phyloP scores from a whole-genome alignment of 2,797 vertebrate species.

The Cyprinella venusta region DNA sequence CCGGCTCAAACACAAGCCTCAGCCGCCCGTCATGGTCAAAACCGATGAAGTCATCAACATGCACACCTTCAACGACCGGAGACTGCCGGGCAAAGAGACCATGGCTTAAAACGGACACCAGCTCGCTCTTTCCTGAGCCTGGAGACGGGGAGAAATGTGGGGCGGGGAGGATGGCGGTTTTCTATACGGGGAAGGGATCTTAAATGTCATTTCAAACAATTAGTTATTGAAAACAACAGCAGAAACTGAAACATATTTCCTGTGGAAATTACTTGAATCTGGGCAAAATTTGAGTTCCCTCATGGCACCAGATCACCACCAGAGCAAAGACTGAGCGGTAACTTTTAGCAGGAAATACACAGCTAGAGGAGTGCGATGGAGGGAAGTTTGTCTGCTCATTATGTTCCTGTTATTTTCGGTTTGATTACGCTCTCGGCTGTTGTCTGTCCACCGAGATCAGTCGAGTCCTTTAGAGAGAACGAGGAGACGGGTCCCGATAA shows the following conservation, averaged over 20 bases:
- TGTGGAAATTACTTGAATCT: slow-evolving; percentile 99
- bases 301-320: slow-evolving; percentile 87
- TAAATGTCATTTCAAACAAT: slow-evolving; percentile 86
- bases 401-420: slow-evolving; percentile 72
- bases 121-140: slow-evolving; percentile 53
- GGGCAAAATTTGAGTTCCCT: slow-evolving; percentile 95
- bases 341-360: slow-evolving; percentile 63
- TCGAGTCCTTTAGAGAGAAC: slow-evolving; percentile 51
- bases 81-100: slow-evolving; percentile 99
- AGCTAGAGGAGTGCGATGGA: slow-evolving; percentile 64
- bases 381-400: slow-evolving; percentile 80
- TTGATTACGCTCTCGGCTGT: slow-evolving; percentile 59
- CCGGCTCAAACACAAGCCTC: slow-evolving; percentile 97
- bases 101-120: slow-evolving; percentile 86
- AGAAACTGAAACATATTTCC: slow-evolving; percentile 90
- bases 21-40: slow-evolving; percentile 94
- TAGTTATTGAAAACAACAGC: slow-evolving; percentile 76
- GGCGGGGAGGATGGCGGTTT: slow-evolving; percentile 39
- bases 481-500: slow-evolving; percentile 31
- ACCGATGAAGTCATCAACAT: slow-evolving; percentile 99
- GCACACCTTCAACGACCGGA: slow-evolving; percentile 99
- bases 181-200: slow-evolving; percentile 45
- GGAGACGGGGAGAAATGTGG: slow-evolving; percentile 28
- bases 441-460: slow-evolving; percentile 59
- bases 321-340: slow-evolving; percentile 68